These are phyloP conservation scores for Lota lota DNA, from an alignment of 2,113 vertebrate genomes.

Conservation along the genomic window DNA sequence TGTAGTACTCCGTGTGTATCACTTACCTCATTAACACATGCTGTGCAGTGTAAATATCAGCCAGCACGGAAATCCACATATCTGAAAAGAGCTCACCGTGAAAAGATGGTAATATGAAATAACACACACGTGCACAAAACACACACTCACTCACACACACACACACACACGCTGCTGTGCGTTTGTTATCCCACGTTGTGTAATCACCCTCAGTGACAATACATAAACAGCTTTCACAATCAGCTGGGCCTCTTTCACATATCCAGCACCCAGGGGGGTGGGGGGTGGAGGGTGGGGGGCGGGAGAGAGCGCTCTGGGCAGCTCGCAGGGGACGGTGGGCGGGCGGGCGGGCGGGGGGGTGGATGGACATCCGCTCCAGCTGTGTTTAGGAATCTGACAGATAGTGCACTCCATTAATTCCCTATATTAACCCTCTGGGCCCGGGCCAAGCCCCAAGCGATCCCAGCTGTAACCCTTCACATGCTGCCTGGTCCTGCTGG, in stretches of 20 bases:
- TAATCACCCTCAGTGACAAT: constrained; percentile 63
- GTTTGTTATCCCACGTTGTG: constrained; percentile 70
- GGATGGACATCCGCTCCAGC: constrained; percentile 78
- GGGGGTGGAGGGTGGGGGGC: constrained; percentile 46
- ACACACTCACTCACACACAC: neutral
- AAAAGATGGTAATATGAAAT: too few relatives aligned
- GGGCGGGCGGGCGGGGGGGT: constrained; percentile 57
- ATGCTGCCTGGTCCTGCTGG: constrained; percentile 44
- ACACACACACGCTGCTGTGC: constrained; percentile 31
- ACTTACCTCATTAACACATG: constrained; percentile 41
- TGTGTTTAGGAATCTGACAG: constrained; percentile 82
- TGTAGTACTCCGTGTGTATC: constrained; percentile 26
- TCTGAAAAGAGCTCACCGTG: constrained; percentile 10
- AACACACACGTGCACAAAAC: too few relatives aligned
- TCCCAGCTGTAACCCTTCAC: constrained; percentile 73
- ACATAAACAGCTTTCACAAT: constrained; percentile 77
- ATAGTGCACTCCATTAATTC: constrained; percentile 80
- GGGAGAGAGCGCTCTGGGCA: constrained; percentile 64
- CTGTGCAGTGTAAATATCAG: constrained; percentile 30
- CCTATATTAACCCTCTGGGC: constrained; percentile 79
- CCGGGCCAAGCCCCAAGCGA: constrained; percentile 68
- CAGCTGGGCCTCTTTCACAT: constrained; percentile 67
- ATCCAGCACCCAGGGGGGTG: constrained; percentile 63
- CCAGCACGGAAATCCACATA: constrained; percentile 41
- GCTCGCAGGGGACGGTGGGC: constrained; percentile 39